Base-by-base conservation (phyloP, 2,888 invertebrate species). In the Eledona agricola region DNA sequence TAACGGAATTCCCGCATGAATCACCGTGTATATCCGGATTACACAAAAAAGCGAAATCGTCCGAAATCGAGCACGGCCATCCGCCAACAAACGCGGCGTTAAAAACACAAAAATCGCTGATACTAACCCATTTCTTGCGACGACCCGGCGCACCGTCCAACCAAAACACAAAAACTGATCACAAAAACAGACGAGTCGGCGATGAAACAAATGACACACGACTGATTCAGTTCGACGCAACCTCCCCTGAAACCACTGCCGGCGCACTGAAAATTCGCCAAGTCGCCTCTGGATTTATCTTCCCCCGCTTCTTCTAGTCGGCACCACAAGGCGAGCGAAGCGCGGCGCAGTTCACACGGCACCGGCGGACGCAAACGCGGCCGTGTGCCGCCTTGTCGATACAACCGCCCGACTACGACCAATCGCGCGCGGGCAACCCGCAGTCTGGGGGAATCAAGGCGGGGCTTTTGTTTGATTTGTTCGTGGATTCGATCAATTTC, bases 381-480 rank as follows among this genome's bases (percentile, higher is more conserved):
- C 1, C 3, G 7, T 32, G 23, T 19, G 34, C 46, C 46, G 46
- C 46, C 35, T 9, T 7, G 3, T 9, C 5, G 9, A 35, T n/a
- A 46, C 25, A 2, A 4, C 3, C 10, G 4, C 4, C 10, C 4
- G 26, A 46, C 25, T 26, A 16, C 25, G 26, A 16, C 46, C 46
- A 46, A 46, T 46, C 25, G 12, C 17, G 15, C 16, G 3, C 17
- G 17, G n/a, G n/a, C n/a, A n/a, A n/a, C n/a, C n/a, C n/a, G n/a
- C n/a, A 1, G 1, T 16, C 6, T 1, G n/a, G 2, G 7, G 25
- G 9, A 9, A 42, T 29, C 31, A 13, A 10, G 38, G 38, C 49
- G 49, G 20, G 20, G 29, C 38, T 12, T 5, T n/a, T 15, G 15
- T 37, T 49, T 49, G 37, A 49, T 49, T 49, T 49, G 46, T 32